These are phyloP conservation scores for Mesorhabditis sp. DNA, from an alignment of 2,888 invertebrate species.

Conservation along the genomic window DNA sequence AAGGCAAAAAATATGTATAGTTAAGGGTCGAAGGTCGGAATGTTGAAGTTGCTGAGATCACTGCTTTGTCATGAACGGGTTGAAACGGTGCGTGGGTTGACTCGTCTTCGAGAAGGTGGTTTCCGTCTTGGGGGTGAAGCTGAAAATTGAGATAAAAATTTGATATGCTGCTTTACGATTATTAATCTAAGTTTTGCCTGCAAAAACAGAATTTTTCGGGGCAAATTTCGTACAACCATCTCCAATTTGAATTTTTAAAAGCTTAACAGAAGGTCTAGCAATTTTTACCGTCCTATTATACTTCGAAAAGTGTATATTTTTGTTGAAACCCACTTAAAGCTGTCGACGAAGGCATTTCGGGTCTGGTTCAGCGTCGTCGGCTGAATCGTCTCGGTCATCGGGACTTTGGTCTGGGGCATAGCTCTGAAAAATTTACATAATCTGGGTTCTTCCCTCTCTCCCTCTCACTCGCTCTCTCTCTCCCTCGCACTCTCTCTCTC, in stretches of 20 bases:
- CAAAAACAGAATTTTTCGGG: too few relatives aligned
- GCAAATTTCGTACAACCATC: too few relatives aligned
- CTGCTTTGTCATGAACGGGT: slow-evolving; percentile 4
- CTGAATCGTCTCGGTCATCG: not conserved
- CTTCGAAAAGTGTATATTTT: too few relatives aligned
- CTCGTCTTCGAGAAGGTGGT: not conserved
- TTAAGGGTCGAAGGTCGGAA: not conserved
- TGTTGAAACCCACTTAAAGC: too few relatives aligned
- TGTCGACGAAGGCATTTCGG: too few relatives aligned
- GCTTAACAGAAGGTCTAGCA: not conserved
- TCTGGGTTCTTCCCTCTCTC: too few relatives aligned
- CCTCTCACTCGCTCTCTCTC: too few relatives aligned
- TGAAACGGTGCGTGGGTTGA: not conserved
- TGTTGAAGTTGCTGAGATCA: not conserved
- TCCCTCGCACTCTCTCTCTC: too few relatives aligned
- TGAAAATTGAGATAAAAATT: not conserved
- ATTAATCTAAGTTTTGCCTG: not conserved
- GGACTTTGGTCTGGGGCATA: not conserved
- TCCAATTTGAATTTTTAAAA: not conserved
- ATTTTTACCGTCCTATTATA: too few relatives aligned
- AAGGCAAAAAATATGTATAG: not conserved
- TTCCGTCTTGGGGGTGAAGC: not conserved
- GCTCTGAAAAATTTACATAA: not conserved
- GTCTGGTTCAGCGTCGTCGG: not conserved
- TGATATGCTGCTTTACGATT: not conserved